These are phyloP conservation scores for Ceyx melanurus DNA, from an alignment of 2,113 vertebrate genomes.

Conservation along the genomic window DNA sequence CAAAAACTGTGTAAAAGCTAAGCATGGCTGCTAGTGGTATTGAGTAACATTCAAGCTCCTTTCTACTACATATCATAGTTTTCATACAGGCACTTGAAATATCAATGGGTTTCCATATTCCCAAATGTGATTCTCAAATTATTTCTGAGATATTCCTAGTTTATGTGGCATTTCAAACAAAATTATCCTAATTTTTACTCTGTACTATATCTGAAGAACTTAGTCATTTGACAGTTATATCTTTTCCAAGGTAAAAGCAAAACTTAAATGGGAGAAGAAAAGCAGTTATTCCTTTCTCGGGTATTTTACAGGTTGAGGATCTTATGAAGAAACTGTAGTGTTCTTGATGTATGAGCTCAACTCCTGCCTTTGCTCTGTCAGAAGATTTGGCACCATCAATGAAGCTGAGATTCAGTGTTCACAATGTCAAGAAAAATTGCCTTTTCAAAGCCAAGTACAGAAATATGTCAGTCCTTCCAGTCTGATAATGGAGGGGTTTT, in stretches of 20 bases:
- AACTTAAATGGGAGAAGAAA: not conserved
- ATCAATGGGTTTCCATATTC: not conserved
- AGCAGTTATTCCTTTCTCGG: not conserved
- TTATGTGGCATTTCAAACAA: not conserved
- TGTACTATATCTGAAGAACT: not conserved
- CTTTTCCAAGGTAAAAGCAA: not conserved
- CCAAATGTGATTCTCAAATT: not conserved
- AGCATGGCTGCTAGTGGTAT: not conserved
- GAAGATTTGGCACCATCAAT: not conserved
- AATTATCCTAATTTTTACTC: not conserved
- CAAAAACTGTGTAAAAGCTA: not conserved
- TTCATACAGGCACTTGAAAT: not conserved
- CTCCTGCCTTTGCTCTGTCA: not conserved
- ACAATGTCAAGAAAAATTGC: not conserved
- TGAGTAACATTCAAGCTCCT: not conserved
- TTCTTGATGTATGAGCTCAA: not conserved
- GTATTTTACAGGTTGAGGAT: not conserved
- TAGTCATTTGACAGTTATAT: not conserved
- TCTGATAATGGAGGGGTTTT: not conserved
- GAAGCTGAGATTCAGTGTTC: not conserved
- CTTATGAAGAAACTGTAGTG: not conserved
- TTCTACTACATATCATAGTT: not conserved
- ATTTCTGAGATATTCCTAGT: not conserved
- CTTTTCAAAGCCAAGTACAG: not conserved
- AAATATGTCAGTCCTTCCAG: not conserved